A percentile compares a stretch with the other conserved stretches of the same genome.
Conservation (phyloP, 1,140 invertebrate species). For the Pararge aegeria region DNA sequence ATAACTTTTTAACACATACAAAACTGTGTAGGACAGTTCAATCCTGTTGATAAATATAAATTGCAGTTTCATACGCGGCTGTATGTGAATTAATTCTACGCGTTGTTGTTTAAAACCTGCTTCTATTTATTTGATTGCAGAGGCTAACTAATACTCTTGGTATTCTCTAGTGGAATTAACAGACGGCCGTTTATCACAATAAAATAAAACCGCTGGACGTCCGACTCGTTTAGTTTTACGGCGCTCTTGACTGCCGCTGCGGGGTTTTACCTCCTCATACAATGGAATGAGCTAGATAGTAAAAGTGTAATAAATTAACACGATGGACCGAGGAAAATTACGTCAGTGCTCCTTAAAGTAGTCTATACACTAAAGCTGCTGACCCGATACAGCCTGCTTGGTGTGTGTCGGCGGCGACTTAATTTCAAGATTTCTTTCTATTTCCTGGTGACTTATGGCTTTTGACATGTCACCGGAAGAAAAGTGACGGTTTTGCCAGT, state of each 20-base stretch:
- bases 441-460: too few relatives aligned
- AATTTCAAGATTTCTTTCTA: too few relatives aligned
- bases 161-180: slow-evolving; percentile 2
- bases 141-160: background rate
- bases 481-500: too few relatives aligned
- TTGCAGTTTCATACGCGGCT: background rate
- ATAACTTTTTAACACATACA: too few relatives aligned
- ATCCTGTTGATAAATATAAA: background rate
- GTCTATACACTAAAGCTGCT: too few relatives aligned
- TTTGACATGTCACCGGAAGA: too few relatives aligned
- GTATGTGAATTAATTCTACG: too few relatives aligned
- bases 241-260: slow-evolving; percentile 5
- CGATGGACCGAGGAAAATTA: slow-evolving; percentile 2
- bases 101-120: background rate
- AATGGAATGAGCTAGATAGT: slow-evolving; percentile 4
- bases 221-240: slow-evolving; percentile 10
- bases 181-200: slow-evolving; percentile 6
- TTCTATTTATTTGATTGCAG: background rate
- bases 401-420: too few relatives aligned
- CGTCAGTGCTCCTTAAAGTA: background rate
- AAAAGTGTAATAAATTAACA: slow-evolving; percentile 9
- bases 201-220: slow-evolving; percentile 11
- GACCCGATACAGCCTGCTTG: too few relatives aligned
- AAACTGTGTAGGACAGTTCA: too few relatives aligned
- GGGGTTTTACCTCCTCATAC: slow-evolving; percentile 1